Conservation (phyloP, 37 sponge, comb jelly and placozoan species). For the Aplysina aerophoba region DNA sequence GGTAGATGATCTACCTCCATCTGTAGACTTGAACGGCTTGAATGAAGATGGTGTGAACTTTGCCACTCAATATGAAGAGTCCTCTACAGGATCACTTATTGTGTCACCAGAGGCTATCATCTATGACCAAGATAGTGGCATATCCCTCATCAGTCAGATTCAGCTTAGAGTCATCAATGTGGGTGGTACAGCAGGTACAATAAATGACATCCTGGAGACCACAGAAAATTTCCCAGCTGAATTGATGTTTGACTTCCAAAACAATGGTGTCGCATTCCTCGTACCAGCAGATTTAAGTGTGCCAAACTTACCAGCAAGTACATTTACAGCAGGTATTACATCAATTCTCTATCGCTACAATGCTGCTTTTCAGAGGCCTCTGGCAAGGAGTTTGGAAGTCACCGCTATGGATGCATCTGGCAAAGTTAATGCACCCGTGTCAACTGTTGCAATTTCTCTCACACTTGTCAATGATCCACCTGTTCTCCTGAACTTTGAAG, state of each 20-base stretch:
- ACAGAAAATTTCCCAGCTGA: neutral
- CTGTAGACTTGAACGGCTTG: slow-evolving; percentile 70
- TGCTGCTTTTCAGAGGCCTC: neutral
- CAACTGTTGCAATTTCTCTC: slow-evolving; percentile 46
- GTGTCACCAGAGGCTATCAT: slow-evolving; percentile 46
- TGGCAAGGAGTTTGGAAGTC: slow-evolving; percentile 11
- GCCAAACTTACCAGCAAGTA: neutral
- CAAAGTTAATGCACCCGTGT: slow-evolving; percentile 39
- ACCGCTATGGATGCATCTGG: slow-evolving; percentile 48
- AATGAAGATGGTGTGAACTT: slow-evolving; percentile 41
- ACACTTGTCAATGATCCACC: slow-evolving; percentile 70
- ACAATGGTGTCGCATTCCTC: slow-evolving; percentile 1
- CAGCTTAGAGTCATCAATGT: slow-evolving; percentile 22
- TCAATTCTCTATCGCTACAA: slow-evolving; percentile 41
- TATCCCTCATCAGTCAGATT: slow-evolving; percentile 30
- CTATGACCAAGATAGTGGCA: slow-evolving; percentile 75
- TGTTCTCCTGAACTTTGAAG: slow-evolving; percentile 40
- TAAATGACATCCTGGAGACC: slow-evolving; percentile 4
- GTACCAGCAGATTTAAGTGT: neutral
- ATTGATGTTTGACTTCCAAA: neutral
- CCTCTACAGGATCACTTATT: slow-evolving; percentile 34
- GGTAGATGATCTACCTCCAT: slow-evolving; percentile 57
- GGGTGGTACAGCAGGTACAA: neutral
- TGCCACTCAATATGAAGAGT: slow-evolving; percentile 48
- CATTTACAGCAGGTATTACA: slow-evolving; percentile 40